Evolutionary conservation across 2,888 invertebrate genomes (phyloP), one percentile per base, ranked within the genome.

Genomic region (Colletes collaris): DNA sequence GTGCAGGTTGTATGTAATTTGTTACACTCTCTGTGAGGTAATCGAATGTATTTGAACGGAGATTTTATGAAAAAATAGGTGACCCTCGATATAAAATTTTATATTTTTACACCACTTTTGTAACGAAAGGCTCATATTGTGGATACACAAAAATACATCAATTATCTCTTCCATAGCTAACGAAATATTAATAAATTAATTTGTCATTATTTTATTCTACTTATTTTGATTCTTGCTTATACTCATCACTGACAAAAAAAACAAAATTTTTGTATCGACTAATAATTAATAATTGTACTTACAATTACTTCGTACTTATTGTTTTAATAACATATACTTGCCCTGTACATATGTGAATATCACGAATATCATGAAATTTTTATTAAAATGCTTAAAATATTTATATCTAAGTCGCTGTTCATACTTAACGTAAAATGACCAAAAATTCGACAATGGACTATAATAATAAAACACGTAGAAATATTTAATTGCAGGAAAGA

Each of bases 201-300:
- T 49, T 62, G 62, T 70, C 19, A 40, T 10, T 7, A 49, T 49
- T 60, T 19, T 27, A 19, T 37, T 63, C 40, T n/a, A 55, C 11
- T 37, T 55, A 27, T 8, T 60, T 10, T 73, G 68, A 60, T 13
- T 13, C 7, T 68, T 73, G 73, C 73, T 68, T 53, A 60, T 60
- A n/a, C 46, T 46, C 3, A 19, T 60, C 19, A 49, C 19, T 19
- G 35, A 40, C 10, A 46, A 8, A 46, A 8, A 0, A 46, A 8
- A 6, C 3, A 46, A 46, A 46, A 8, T 46, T 46, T 8, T 46
- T 8, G 3, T 46, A 46, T 46, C 44, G 8, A 46, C 44, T 46
- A 7, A 44, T 7, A 16, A 16, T 16, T 16, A 16, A 3, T 27
- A 27, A 27, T 27, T 27, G 27, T 44, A 27, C 11, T 16, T 53